Evolutionary conservation across 2,113 vertebrate species (phyloP).

Genomic region (Trinectes maculatus): DNA sequence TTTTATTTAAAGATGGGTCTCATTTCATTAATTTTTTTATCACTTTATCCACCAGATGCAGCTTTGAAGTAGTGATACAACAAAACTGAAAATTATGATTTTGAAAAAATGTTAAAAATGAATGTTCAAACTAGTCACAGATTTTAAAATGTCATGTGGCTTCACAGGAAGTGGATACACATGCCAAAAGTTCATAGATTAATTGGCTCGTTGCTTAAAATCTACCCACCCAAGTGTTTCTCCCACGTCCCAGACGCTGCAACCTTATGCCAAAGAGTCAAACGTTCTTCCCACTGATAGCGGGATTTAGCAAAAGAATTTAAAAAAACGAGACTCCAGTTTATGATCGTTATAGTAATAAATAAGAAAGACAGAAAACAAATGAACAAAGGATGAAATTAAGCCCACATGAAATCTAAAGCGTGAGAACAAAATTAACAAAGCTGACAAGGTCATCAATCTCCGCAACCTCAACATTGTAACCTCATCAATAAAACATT

Average conservation of each 20-base stretch:
- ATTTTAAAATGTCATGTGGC: too few species aligned
- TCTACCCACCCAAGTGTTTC: background rate
- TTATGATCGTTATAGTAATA: background rate
- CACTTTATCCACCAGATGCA: too few species aligned
- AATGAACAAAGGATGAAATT: background rate
- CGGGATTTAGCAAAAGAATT: background rate
- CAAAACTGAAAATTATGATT: too few species aligned
- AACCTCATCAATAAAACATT: background rate
- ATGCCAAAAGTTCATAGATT: background rate
- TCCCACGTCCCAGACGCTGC: background rate
- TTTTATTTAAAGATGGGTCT: background rate
- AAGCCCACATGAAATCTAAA: background rate
- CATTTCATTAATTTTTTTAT: too few species aligned
- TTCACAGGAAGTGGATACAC: background rate
- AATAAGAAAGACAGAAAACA: background rate
- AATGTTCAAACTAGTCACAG: too few species aligned
- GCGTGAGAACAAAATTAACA: background rate
- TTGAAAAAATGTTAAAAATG: too few species aligned
- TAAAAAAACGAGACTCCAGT: too few species aligned
- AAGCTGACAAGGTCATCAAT: background rate
- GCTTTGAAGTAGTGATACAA: background rate
- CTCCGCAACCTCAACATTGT: background rate
- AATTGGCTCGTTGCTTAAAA: background rate
- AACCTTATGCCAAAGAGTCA: background rate
- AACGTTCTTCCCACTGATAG: background rate